Evolutionary conservation across 2,888 invertebrate genomes (phyloP).

Genomic region (Limnephilus lunatus): DNA sequence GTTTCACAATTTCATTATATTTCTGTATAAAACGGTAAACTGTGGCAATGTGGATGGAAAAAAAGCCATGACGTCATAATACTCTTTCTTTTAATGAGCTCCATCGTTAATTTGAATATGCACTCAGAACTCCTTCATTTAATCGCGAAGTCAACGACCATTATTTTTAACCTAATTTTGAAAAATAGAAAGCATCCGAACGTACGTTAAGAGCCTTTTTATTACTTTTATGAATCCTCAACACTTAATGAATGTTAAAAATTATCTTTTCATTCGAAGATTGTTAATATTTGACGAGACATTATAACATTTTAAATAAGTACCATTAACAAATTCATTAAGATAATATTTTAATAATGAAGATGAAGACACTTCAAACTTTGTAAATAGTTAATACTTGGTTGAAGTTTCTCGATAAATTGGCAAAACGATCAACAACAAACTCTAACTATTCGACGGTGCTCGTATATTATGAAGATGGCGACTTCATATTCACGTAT

Average conservation of each 20-base stretch:
- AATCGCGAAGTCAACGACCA: not conserved
- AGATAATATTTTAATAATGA: not conserved
- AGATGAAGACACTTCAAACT: not conserved
- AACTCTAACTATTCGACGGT: conserved; percentile 40
- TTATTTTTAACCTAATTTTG: conserved; percentile 12
- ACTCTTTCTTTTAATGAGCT: conserved; percentile 33
- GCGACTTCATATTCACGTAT: conserved; percentile 32
- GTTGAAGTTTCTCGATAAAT: conserved; percentile 13
- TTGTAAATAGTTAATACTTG: not conserved
- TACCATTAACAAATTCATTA: not conserved
- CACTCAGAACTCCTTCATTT: conserved; percentile 4
- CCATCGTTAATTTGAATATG: conserved; percentile 35
- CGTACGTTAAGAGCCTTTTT: not conserved
- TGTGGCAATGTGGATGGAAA: conserved; percentile 27
- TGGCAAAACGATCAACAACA: conserved; percentile 25
- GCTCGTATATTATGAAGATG: not conserved
- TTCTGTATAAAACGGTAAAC: conserved; percentile 32
- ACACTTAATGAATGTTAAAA: not conserved
- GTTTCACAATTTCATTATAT: conserved; percentile 49
- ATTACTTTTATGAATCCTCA: not conserved
- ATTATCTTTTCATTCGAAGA: not conserved
- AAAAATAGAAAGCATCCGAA: not conserved
- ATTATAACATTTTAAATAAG: not conserved
- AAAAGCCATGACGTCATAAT: conserved; percentile 25
- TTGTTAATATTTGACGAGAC: not conserved